Base-by-base conservation (phyloP, 2,888 invertebrate species). In the Onthophagus sagittarius region DNA sequence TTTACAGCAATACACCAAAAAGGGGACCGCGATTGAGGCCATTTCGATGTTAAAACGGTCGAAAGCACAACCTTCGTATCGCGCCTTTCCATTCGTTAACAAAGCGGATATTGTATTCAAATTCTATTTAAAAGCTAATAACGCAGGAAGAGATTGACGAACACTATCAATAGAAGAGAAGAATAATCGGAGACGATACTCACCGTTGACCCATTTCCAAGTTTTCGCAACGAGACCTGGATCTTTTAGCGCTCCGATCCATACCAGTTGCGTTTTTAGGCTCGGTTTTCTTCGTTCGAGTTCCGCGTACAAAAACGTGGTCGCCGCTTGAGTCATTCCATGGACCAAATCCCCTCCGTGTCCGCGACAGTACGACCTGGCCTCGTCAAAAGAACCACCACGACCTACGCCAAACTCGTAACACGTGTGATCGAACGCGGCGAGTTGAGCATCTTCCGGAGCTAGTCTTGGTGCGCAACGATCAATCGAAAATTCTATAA, bases 181-280 rank as follows among this genome's bases (percentile, higher is more conserved):
- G n/a, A n/a, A n/a, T n/a, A 74, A 71, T 76, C 62, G 11, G 71
- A 33, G 63, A 64, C 53, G 39, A 53, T 31, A 82, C 88, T 88
- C 85, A 94, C 95, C 95, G 83, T 95, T 91, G 32, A 95, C 94
- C 95, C 95, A 96, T 85, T 93, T 92, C 95, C 96, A 96, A 0
- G 93, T 94, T 76, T 94, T 89, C 0, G 93, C 92, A 0, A 93
- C 93, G 73, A 94, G 88, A 31, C 93, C 92, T 0, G 95, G 94
- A 80, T 96, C 96, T 80, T 95, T 94, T 81, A 94, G 93, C 0
- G 95, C 96, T 0, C 96, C 96, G 77, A 96, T 94, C 96, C 96
- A 96, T 1, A 96, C 94, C 75, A 96, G 86, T 81, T 95, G 94
- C 0, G 96, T 94, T 83, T 94, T 94, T 62, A 96, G 84, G 75